Conservation (phyloP, 2,797 vertebrate species). For the Urophycis tenuis region DNA sequence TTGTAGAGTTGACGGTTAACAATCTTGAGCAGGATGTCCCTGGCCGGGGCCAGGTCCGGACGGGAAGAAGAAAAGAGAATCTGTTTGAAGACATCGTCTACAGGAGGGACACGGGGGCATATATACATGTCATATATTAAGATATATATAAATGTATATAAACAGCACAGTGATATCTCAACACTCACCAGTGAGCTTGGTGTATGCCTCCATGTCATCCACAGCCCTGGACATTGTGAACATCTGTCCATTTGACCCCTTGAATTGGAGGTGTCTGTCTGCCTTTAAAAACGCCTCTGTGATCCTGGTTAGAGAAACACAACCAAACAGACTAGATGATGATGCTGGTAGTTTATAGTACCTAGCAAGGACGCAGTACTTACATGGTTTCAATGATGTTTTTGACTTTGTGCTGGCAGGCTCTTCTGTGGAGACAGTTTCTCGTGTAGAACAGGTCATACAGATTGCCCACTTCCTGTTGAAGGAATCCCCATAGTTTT, state of each 20-base stretch:
- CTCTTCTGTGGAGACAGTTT: conserved; percentile 84
- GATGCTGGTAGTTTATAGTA: too few species aligned
- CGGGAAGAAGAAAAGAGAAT: conserved; percentile 82
- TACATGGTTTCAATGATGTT: conserved; percentile 92
- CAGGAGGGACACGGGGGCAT: conserved; percentile 18
- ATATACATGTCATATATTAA: too few species aligned
- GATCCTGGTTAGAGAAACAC: conserved; percentile 72
- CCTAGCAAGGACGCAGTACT: conserved; percentile 50
- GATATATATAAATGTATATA: too few species aligned
- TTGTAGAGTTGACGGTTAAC: conserved; percentile 80
- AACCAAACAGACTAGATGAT: background rate
- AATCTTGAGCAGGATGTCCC: conserved; percentile 77
- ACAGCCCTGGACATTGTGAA: conserved; percentile 86
- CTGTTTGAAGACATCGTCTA: conserved; percentile 85
- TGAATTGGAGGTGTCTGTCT: conserved; percentile 71
- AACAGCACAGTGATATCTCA: background rate
- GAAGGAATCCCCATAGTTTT: conserved; percentile 17
- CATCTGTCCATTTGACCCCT: too few species aligned
- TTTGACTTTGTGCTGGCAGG: conserved; percentile 90
- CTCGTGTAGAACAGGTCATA: conserved; percentile 96
- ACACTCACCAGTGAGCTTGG: conserved; percentile 84
- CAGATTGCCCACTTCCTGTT: conserved; percentile 86
- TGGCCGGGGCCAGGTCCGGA: conserved; percentile 60
- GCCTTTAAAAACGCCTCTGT: conserved; percentile 89
- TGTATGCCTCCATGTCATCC: conserved; percentile 93